phyloP scores from a whole-genome alignment of 1,140 invertebrate species.

The Ceratina australensis region DNA sequence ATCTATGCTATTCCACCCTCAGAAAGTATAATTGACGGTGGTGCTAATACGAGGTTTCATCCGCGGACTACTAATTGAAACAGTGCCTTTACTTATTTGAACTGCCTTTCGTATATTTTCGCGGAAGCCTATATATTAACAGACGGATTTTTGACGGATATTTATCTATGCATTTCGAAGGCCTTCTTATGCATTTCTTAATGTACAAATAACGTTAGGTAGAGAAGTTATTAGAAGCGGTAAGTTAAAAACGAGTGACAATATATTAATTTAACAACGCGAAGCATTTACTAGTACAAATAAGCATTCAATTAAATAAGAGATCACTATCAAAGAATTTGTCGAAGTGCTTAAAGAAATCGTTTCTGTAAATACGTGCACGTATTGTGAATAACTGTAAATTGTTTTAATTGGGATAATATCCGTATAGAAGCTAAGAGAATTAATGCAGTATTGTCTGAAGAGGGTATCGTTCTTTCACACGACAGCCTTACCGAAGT shows the following conservation, averaged over 20 bases:
- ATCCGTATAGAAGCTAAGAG: constrained; percentile 13
- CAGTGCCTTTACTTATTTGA: not conserved
- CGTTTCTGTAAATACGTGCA: constrained; percentile 21
- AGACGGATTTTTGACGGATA: not conserved
- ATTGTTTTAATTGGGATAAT: constrained; percentile 18
- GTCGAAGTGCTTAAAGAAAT: not conserved
- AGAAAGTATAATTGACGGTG: constrained; percentile 69
- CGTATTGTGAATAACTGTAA: constrained; percentile 16
- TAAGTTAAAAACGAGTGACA: constrained; percentile 5
- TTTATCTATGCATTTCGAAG: constrained; percentile 1
- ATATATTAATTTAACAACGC: not conserved
- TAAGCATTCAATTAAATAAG: constrained; percentile 6
- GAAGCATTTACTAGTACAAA: not conserved
- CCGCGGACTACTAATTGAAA: constrained; percentile 61
- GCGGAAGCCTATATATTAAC: constrained; percentile 1
- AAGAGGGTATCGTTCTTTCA: constrained; percentile 1
- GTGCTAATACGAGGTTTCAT: constrained; percentile 66
- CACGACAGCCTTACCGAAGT: constrained; percentile 24
- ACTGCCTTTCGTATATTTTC: not conserved
- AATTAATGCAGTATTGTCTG: constrained; percentile 34
- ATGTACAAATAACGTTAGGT: constrained; percentile 42
- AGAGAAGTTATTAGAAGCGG: not conserved
- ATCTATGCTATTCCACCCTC: constrained; percentile 80
- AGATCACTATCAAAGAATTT: not conserved
- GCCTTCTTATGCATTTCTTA: constrained; percentile 17